phyloP scores from a whole-genome alignment of 2,888 invertebrate genomes.

The Ptychoptera contaminata region DNA sequence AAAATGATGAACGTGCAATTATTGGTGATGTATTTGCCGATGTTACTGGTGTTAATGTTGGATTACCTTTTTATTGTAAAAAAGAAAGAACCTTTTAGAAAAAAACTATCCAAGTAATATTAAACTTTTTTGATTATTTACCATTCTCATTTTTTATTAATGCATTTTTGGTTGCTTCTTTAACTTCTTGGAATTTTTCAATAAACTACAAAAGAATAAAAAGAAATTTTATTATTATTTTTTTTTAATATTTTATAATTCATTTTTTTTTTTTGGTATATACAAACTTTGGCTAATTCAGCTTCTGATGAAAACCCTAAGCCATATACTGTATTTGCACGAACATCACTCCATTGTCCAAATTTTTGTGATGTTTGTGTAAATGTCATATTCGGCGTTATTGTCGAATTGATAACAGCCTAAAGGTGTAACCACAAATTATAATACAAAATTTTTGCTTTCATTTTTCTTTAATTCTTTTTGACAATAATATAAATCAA shows the following conservation, averaged over 20 bases:
- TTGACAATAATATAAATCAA: slow-evolving; percentile 1
- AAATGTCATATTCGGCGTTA: slow-evolving; percentile 95
- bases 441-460: not conserved
- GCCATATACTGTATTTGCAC: slow-evolving; percentile 94
- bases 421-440: slow-evolving; percentile 30
- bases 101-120: not conserved
- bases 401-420: slow-evolving; percentile 95
- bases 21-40: slow-evolving; percentile 81
- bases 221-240: not conserved
- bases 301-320: slow-evolving; percentile 89
- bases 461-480: too few species aligned
- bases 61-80: slow-evolving; percentile 28
- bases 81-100: not conserved
- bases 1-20: slow-evolving; percentile 43
- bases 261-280: slow-evolving; percentile 27
- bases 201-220: slow-evolving; percentile 45
- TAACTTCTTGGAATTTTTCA: slow-evolving; percentile 96
- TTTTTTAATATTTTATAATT: not conserved
- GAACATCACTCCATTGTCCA: slow-evolving; percentile 96
- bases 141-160: slow-evolving; percentile 46
- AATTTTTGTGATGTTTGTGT: slow-evolving; percentile 99
- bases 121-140: slow-evolving; percentile 7
- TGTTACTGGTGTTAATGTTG: slow-evolving; percentile 67
- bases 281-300: slow-evolving; percentile 65
- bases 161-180: slow-evolving; percentile 75